These are phyloP conservation scores for Ophiothrix spiculata DNA, from an alignment of 35 echinoderm and acorn worm species.

Conservation along the genomic window DNA sequence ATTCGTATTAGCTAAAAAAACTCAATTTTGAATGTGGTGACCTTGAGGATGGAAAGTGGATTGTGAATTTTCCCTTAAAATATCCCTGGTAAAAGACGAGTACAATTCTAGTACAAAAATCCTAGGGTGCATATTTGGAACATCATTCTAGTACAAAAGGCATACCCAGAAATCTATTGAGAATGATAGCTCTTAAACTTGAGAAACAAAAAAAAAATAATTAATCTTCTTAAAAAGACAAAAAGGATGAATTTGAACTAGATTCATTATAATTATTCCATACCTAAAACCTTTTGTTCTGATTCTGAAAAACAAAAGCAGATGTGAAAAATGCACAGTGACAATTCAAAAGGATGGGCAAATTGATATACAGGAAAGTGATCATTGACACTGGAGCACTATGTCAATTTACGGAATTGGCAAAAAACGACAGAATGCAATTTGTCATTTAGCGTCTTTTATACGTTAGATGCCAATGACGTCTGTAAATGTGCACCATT, in stretches of 20 bases:
- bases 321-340: background rate
- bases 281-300: too few relatives aligned
- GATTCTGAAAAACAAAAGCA: too few relatives aligned
- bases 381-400: background rate
- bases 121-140: too few relatives aligned
- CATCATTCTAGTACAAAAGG: background rate
- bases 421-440: conserved; percentile 8
- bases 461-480: background rate
- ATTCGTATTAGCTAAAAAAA: too few relatives aligned
- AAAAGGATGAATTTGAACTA: background rate
- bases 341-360: background rate
- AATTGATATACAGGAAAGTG: conserved; percentile 6
- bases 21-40: too few relatives aligned
- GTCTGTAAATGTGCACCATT: too few relatives aligned
- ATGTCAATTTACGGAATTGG: background rate
- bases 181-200: background rate
- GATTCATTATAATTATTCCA: background rate
- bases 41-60: too few relatives aligned
- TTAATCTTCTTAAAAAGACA: background rate
- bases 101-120: too few relatives aligned
- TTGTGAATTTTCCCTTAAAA: too few relatives aligned
- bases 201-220: background rate
- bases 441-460: background rate
- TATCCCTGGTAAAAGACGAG: too few relatives aligned
- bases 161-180: background rate